Base-by-base conservation (phyloP, 1,140 invertebrate species). In the Leptinotarsa texana region DNA sequence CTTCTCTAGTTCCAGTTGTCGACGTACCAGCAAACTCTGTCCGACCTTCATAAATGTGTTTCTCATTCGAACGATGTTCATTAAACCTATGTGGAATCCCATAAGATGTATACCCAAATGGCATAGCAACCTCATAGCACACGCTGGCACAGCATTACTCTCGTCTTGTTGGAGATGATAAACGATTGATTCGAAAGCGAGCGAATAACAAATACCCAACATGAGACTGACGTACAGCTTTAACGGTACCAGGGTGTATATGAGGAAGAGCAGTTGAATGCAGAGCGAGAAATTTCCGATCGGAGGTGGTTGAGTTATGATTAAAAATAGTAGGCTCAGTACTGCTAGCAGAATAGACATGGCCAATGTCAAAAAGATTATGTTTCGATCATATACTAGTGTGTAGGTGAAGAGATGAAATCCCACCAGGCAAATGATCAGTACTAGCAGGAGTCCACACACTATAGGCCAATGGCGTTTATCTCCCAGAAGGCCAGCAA, bases 41-140 rank as follows among this genome's bases (percentile, higher is more conserved):
- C 96, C 96, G 65, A 98, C 95, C 88, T 98, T 98, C 92, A 98
- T 96, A 87, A 98, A 98, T 6, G 96, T 98, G 72, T 96, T 96
- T 21, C 96, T 89, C 91, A 96, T 95, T 75, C 96, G 89, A 3
- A 96, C 94, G 83, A 94, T 91, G 42, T 94, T 96, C 94, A 98
- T 97, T 77, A 98, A 90, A 78, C 96, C 91, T 81, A 98, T 95
- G 87, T 98, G 96, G 68, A 97, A 87, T 42, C 96, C 96, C 74
- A 98, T 95, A 62, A 98, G 86, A 85, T 99, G 97, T 42, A 97
- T 93, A 84, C 94, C 96, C 18, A 95, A 80, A 81, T 98, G 96
- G 73, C 96, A 90, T 62, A 97, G 86, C 70, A 94, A 72, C 63
- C 48, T 79, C 6, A 87, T 80, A 94, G 95, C 90, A 65, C 90